phyloP scores from a whole-genome alignment of 2,113 vertebrate genomes.

The Ariopsis seemanni region DNA sequence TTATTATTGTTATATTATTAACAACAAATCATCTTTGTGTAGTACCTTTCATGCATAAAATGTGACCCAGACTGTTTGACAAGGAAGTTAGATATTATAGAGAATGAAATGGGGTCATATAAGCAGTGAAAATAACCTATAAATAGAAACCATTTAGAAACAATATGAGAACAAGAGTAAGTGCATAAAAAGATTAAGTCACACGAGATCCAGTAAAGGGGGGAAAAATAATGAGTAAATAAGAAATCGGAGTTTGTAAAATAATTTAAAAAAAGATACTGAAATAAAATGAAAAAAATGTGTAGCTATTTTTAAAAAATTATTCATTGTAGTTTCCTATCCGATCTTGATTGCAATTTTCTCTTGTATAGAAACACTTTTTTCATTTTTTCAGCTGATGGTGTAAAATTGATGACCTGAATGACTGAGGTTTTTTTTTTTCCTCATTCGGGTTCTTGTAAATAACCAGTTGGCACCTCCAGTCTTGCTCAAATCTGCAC shows the following conservation, averaged over 20 bases:
- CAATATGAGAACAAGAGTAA: neutral
- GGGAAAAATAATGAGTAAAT: too few relatives aligned
- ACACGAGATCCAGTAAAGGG: neutral
- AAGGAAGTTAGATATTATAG: neutral
- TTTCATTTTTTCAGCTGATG: neutral
- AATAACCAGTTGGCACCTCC: neutral
- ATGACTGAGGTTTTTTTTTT: neutral
- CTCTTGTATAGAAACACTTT: neutral
- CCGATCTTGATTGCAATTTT: neutral
- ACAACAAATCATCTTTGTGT: neutral
- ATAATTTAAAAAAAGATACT: too few relatives aligned
- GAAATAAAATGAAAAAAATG: too few relatives aligned
- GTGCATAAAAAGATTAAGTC: neutral
- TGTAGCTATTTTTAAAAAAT: neutral
- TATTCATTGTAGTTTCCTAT: neutral
- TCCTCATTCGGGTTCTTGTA: neutral
- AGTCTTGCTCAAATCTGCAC: neutral
- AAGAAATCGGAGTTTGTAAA: too few relatives aligned
- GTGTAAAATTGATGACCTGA: neutral
- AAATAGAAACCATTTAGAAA: neutral
- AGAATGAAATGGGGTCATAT: neutral
- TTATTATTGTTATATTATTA: too few relatives aligned
- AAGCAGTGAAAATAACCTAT: neutral
- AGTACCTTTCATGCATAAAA: neutral
- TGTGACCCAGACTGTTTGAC: neutral